Base-by-base conservation (phyloP, 37 sponge, comb jelly and placozoan species). In the Cliona cf. orientalis region DNA sequence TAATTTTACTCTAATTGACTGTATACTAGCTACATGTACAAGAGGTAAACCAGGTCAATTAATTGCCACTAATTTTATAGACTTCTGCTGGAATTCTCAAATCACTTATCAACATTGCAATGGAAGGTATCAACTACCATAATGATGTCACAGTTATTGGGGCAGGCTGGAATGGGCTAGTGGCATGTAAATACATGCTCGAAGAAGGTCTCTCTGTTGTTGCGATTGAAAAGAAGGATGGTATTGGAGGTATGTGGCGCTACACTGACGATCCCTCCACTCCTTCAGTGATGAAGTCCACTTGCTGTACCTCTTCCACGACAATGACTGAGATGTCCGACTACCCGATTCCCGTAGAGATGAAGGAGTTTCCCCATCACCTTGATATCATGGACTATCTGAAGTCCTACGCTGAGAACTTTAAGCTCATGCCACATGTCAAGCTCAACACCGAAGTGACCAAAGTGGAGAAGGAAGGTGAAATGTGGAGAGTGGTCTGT, bases 71-170 rank as follows among this genome's bases (percentile, higher is more conserved):
- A n/a, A n/a, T n/a, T n/a, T n/a, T n/a, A n/a, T n/a, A n/a, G n/a
- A n/a, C n/a, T n/a, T 58, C 1, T 43, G 78, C 79, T 71, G n/a
- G n/a, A n/a, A n/a, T n/a, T n/a, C n/a, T n/a, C n/a, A n/a, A n/a
- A n/a, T n/a, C n/a, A n/a, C n/a, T n/a, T n/a, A n/a, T n/a, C n/a
- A n/a, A n/a, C n/a, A n/a, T n/a, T n/a, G n/a, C n/a, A n/a, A n/a
- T n/a, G n/a, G n/a, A n/a, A n/a, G n/a, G n/a, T n/a, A n/a, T n/a
- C n/a, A n/a, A n/a, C 46, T 66, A 14, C 38, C 79, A 96, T 66
- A 81, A 91, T 55, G 95, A 97, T 40, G 98, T 97, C 53, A 93
- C 95, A 4, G 91, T 97, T 2, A 85, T 97, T 25, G 98, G 98
- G 23, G 94, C 91, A 33, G 98, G 98, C 0, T 87, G 93, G 85